phyloP scores from a whole-genome alignment of 2,113 vertebrate genomes.

The Bagarius yarrelli region DNA sequence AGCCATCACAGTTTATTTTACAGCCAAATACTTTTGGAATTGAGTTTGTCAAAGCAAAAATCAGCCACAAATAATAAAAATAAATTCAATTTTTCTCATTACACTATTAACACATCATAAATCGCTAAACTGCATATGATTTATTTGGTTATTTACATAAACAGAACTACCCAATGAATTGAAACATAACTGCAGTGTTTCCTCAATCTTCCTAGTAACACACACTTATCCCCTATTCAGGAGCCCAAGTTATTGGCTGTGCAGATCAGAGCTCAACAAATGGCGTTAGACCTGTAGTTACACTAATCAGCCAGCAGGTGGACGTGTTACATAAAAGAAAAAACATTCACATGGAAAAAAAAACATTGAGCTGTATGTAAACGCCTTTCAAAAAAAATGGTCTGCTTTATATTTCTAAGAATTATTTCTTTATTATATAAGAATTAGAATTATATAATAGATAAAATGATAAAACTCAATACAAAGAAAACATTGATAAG shows the following conservation, averaged over 20 bases:
- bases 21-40: conserved; percentile 47
- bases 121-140: too few species aligned
- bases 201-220: conserved; percentile 66
- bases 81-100: background rate
- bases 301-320: conserved; percentile 50
- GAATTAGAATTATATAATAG: too few species aligned
- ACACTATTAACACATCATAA: background rate
- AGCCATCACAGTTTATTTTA: conserved; percentile 65
- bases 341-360: too few species aligned
- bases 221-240: conserved; percentile 49
- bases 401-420: too few species aligned
- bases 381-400: too few species aligned
- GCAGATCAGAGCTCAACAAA: conserved; percentile 53
- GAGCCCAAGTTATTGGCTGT: conserved; percentile 59
- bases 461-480: too few species aligned
- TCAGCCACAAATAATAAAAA: conserved; percentile 35
- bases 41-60: conserved; percentile 59
- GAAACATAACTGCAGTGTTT: conserved; percentile 43
- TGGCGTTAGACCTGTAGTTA: conserved; percentile 50
- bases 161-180: background rate
- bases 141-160: background rate
- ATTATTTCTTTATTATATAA: too few species aligned
- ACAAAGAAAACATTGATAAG: too few species aligned
- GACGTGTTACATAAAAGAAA: background rate
- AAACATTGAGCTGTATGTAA: too few species aligned